Evolutionary conservation across 1,140 invertebrate species (phyloP).

Genomic region (Mactra quadrangularis): DNA sequence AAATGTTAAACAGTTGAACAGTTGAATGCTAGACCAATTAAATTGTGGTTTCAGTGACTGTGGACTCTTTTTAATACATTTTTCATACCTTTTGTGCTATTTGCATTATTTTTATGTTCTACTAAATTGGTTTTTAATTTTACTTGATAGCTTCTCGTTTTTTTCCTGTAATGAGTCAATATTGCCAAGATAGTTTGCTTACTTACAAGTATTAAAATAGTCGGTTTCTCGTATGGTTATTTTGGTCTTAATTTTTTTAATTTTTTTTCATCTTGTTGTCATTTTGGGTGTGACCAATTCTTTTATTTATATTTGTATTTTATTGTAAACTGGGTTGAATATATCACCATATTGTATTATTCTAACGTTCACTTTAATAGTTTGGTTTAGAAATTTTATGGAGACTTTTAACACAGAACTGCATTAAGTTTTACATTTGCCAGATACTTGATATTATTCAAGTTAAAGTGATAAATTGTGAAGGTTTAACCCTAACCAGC

Average conservation of each 20-base stretch:
- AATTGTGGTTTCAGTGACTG: no score
- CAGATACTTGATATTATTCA: conserved; percentile 33
- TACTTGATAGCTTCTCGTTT: no score
- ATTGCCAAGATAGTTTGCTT: no score
- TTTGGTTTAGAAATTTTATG: conserved; percentile 20
- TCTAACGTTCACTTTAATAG: background rate
- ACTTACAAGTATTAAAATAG: background rate
- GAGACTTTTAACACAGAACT: background rate
- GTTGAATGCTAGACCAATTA: no score
- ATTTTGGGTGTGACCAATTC: background rate
- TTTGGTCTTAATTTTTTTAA: no score
- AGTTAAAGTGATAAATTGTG: background rate
- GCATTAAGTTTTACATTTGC: background rate
- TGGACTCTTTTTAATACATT: no score
- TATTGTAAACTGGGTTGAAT: background rate
- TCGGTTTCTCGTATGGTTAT: no score
- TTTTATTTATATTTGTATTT: background rate
- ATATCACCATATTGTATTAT: conserved; percentile 19
- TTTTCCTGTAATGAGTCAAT: no score
- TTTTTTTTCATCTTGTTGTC: conserved; percentile 22
- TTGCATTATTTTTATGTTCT: no score
- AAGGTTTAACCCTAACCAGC: background rate
- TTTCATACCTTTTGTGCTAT: no score
- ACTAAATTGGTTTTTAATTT: no score
- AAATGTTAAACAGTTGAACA: no score